Percentiles rank a stretch among this genome's conserved stretches.
Conservation (phyloP, 2,113 vertebrate genomes). For the Redunca redunca region DNA sequence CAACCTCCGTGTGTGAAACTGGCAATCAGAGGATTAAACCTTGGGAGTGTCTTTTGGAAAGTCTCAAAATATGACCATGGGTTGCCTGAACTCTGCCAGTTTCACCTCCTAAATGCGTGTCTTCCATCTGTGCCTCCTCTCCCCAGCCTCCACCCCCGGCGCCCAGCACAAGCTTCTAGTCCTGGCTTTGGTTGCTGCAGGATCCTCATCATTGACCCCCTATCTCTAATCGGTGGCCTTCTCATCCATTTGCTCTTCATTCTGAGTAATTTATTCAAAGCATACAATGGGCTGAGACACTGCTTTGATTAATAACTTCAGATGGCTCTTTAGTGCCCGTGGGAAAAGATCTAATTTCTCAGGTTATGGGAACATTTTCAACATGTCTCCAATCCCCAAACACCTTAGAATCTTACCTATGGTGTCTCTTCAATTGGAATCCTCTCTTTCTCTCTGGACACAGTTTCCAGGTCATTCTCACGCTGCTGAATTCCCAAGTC, state of each 20-base stretch:
- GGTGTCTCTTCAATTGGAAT: neutral
- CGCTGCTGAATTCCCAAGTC: neutral
- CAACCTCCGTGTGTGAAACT: neutral
- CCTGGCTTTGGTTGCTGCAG: neutral
- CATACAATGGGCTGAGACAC: neutral
- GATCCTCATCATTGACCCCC: neutral
- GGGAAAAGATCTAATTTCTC: neutral
- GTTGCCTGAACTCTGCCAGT: neutral
- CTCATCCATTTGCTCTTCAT: neutral
- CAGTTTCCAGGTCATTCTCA: neutral
- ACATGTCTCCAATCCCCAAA: neutral
- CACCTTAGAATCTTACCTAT: neutral
- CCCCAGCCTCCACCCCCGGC: fast-evolving
- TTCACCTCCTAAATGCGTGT: neutral
- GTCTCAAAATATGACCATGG: conserved; percentile 4
- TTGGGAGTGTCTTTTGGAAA: conserved; percentile 27
- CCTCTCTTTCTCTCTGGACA: neutral
- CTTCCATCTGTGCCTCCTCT: neutral
- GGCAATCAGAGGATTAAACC: conserved; percentile 36
- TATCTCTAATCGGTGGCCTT: neutral
- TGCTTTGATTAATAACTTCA: neutral
- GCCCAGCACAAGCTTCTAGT: neutral
- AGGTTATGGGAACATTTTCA: neutral
- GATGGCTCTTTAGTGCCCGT: fast-evolving
- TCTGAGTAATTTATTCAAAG: neutral